Base-by-base conservation (phyloP, 2,888 invertebrate species). In the Balanococcus diminutus region DNA sequence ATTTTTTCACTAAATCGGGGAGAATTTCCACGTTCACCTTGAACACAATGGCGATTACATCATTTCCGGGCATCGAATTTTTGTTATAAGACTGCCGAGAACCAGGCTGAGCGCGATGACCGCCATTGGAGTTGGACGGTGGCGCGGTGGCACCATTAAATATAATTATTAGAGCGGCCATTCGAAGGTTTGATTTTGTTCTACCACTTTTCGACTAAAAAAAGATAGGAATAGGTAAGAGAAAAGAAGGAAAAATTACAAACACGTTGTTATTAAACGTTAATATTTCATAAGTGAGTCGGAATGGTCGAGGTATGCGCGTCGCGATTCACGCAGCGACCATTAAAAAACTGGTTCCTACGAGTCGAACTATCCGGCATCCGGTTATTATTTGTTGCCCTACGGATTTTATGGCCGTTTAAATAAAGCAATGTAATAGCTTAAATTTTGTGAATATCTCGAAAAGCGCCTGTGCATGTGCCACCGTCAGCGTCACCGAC, bases 381-480 rank as follows among this genome's bases (percentile, higher is more conserved):
- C 82, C 82, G 82, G 82, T 82, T 82, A 82, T 82, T 56, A 82
- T 82, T 82, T 31, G 82, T 82, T 51, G 56, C 82, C 82, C 46
- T 32, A 42, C 39, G 56, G 46, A 46, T 82, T 82, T 82, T 82
- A 82, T 31, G 82, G 32, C 28, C 82, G 82, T 46, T 82, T 56
- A 56, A 82, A 82, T 82, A 82, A 82, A 82, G 82, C 82, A 56
- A 82, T 56, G 82, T 82, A 82, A 82, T 82, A 46, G 56, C 82
- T 82, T 82, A 82, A 82, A 82, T 46, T 56, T 82, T 46, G 82
- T 82, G 46, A 42, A 82, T 82, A 82, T 46, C 11, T 39, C 51
- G 42, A 3, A 11, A 16, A 51, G 51, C 51, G 51, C 51, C n/a
- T 36, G 36, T 36, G 19, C 51, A n/a, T 19, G 51, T 19, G 51